A percentile compares a stretch with the other conserved stretches of the same genome.
Evolutionary conservation across 2,113 vertebrate genomes (phyloP).

Genomic region (Syrrhaptes paradoxus): DNA sequence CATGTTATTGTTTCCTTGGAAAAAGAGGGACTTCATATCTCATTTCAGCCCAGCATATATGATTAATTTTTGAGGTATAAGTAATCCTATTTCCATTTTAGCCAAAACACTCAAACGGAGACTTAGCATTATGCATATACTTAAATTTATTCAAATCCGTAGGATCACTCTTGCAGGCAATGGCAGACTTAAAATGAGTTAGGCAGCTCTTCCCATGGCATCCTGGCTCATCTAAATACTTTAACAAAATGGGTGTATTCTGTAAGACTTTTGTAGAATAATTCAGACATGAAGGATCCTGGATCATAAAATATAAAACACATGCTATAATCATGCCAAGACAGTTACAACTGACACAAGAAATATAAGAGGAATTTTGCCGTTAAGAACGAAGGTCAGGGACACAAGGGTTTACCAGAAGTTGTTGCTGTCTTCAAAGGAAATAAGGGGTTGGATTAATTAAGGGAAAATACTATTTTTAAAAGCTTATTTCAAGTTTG

Average conservation of each 20-base stretch:
- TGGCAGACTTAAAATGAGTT: background rate
- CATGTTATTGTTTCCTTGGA: background rate
- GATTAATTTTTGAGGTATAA: background rate
- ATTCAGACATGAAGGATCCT: background rate
- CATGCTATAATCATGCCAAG: background rate
- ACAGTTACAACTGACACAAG: background rate
- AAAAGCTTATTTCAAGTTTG: background rate
- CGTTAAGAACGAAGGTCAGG: background rate
- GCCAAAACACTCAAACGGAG: background rate
- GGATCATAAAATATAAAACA: background rate
- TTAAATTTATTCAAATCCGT: background rate
- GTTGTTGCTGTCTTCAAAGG: background rate
- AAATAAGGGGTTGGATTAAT: background rate
- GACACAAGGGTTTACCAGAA: background rate
- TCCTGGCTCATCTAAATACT: background rate
- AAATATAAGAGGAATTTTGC: background rate
- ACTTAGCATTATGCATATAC: background rate
- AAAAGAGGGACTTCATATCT: background rate
- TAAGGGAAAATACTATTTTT: background rate
- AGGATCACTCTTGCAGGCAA: background rate
- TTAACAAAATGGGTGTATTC: background rate
- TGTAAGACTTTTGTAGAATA: background rate
- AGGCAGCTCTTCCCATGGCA: background rate
- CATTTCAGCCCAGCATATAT: background rate
- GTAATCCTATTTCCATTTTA: background rate